Percentiles rank a stretch among this genome's conserved stretches.
These are phyloP conservation scores for Ciconia stormi DNA, from an alignment of 2,113 vertebrate species.

Conservation along the genomic window DNA sequence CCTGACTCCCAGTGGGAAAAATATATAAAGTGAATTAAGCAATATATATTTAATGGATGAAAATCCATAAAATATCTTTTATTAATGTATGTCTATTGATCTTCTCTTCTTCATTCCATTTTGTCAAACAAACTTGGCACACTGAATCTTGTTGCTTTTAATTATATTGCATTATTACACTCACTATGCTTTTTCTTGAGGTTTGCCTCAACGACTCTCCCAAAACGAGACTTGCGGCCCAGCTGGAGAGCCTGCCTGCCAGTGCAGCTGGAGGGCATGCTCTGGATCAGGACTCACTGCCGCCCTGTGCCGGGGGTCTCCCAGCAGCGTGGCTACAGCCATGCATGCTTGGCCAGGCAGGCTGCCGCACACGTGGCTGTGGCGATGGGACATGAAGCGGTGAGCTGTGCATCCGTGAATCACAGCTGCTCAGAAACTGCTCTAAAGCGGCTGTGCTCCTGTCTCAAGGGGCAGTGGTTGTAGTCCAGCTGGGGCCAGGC, in stretches of 20 bases:
- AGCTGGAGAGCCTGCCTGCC: neutral
- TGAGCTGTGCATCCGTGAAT: neutral
- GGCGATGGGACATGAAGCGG: accelerated
- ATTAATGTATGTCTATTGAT: neutral
- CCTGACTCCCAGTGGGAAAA: neutral
- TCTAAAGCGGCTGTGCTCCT: neutral
- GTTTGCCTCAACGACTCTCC: neutral
- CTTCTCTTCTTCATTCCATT: neutral
- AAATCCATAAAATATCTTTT: neutral
- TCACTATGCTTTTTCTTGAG: neutral
- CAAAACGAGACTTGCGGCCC: accelerated
- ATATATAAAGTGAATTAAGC: neutral
- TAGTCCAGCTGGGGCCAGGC: neutral
- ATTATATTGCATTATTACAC: neutral
- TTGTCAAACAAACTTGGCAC: neutral
- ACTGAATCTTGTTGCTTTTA: neutral
- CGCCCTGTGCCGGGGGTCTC: neutral
- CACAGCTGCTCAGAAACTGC: neutral
- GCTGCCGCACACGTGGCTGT: accelerated
- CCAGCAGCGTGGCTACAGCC: accelerated
- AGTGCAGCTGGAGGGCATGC: accelerated
- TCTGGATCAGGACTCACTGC: neutral
- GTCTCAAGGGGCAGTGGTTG: too few relatives aligned
- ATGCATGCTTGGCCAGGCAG: accelerated
- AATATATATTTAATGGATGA: neutral